Evolutionary conservation across 1,140 invertebrate genomes (phyloP).

Genomic region (Meloidogyne hapla): DNA sequence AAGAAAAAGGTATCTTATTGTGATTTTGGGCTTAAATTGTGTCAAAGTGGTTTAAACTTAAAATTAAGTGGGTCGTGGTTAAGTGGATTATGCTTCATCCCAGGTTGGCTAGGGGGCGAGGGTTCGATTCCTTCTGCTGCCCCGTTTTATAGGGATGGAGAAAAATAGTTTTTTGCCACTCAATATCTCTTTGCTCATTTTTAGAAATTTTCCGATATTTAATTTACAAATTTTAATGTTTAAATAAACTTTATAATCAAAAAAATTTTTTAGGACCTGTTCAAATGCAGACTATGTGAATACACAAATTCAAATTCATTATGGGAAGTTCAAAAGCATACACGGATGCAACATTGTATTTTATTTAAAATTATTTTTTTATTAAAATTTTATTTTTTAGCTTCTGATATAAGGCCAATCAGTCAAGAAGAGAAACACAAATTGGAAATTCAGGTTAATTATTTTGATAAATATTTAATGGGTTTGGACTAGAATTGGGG

Average conservation of each 20-base stretch:
- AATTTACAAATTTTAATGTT: too few species aligned
- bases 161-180: too few species aligned
- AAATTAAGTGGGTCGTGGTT: too few species aligned
- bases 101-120: too few species aligned
- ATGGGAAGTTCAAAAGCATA: slow-evolving; percentile 54
- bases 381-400: background rate
- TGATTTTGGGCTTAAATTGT: too few species aligned
- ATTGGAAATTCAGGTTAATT: slow-evolving; percentile 42
- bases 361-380: background rate
- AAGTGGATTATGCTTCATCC: too few species aligned
- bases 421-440: slow-evolving; percentile 56
- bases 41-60: too few species aligned
- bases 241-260: too few species aligned
- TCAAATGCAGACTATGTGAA: slow-evolving; percentile 49
- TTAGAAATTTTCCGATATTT: too few species aligned
- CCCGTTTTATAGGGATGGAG: too few species aligned
- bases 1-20: slow-evolving; percentile 42
- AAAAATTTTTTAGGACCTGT: slow-evolving; percentile 30
- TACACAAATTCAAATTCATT: slow-evolving; percentile 59
- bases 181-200: too few species aligned
- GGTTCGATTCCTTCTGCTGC: too few species aligned
- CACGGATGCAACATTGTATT: slow-evolving; percentile 45
- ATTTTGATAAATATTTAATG: background rate
- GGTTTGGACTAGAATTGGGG: background rate
- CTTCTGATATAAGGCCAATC: slow-evolving; percentile 33